phyloP scores from a whole-genome alignment of 2,888 invertebrate species.

The Hirtodrosophila confusa region DNA sequence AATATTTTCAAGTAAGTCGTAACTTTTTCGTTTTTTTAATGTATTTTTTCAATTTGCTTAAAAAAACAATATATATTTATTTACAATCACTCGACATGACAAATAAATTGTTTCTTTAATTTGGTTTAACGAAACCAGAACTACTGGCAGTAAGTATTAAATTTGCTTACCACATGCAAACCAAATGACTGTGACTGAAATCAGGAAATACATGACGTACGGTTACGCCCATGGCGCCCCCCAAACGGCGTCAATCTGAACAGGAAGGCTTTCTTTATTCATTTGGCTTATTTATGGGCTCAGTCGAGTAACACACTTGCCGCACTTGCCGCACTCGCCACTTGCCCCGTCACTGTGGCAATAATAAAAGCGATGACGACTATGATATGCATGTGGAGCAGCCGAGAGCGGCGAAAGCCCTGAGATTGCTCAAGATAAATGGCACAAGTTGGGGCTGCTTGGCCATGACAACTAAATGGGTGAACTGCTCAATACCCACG shows the following conservation, averaged over 20 bases:
- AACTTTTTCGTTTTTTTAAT: too few relatives aligned
- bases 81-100: too few relatives aligned
- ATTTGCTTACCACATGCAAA: conserved; percentile 20
- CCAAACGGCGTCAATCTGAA: conserved; percentile 28
- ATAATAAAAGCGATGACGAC: conserved; percentile 73
- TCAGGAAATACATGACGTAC: conserved; percentile 29
- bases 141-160: background rate
- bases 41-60: too few relatives aligned
- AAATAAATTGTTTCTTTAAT: background rate
- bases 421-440: conserved; percentile 67
- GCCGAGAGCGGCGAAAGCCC: conserved; percentile 42
- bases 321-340: conserved; percentile 35
- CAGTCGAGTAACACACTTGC: conserved; percentile 38
- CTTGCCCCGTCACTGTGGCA: conserved; percentile 30
- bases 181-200: conserved; percentile 34
- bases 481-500: conserved; percentile 36
- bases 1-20: too few relatives aligned
- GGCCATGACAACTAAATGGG: conserved; percentile 16
- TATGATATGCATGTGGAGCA: conserved; percentile 70
- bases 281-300: conserved; percentile 45
- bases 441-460: conserved; percentile 37
- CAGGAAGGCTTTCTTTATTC: conserved; percentile 23
- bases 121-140: background rate
- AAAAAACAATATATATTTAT: too few relatives aligned
- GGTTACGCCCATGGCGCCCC: conserved; percentile 38